Base-by-base conservation (phyloP, 2,797 vertebrate genomes). In the Clamator glandarius region DNA sequence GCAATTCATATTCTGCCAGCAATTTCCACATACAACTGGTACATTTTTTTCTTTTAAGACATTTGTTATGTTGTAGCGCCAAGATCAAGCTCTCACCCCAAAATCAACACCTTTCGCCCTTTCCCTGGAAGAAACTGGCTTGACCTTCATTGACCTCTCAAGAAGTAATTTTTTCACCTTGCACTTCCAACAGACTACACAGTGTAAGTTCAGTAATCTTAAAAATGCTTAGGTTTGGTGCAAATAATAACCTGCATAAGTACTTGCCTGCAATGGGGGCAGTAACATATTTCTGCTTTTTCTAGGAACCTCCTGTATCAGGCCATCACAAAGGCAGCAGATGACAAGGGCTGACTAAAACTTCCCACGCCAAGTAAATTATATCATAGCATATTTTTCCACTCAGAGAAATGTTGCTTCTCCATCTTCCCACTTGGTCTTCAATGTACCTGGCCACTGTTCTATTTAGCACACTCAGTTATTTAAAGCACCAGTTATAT, bases 201-300 rank as follows among this genome's bases (percentile, higher is more conserved):
- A 0, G 41, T 8, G 0, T 3, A 52, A 82, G 2, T 9, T 69
- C 15, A 68, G 9, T 50, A 29, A 64, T 13, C 21, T 26, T 26
- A 24, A 52, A 48, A 72, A 12, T 7, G 8, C 31, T 86, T 50
- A 3, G 8, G 33, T 92, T 52, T 54, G 28, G 25, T 48, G 44
- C 58, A 80, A 77, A 90, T 23, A 16, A 24, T 52, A 77, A 39
- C 10, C 50, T 23, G 20, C 23, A 15, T 1, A 4, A 62, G 13
- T 18, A 25, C 7, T 55, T 78, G 35, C 8, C 35, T 69, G 24
- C 39, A 54, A 4, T 8, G 15, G 15, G 19, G 17, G 11, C 61
- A 86, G 13, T 23, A 51, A 63, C 7, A 4, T 3, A 5, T 35
- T 67, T 50, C 48, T 48, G 17, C 4, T n/a, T n/a, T 77, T 73